Conservation (phyloP, 2,888 invertebrate genomes). For the Atethmia centrago region DNA sequence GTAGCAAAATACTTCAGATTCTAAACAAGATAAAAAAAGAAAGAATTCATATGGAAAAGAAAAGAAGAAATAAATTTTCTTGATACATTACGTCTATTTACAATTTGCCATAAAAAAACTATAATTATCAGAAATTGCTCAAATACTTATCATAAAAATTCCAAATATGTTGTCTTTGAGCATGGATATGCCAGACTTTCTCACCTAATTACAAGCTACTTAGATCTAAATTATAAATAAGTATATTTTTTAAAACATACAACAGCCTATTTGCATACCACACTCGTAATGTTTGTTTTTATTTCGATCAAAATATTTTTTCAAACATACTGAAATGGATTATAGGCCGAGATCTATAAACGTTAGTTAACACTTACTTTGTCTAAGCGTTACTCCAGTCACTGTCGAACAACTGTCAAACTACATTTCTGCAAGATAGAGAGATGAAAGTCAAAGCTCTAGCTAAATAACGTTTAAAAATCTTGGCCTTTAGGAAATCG, state of each 20-base stretch:
- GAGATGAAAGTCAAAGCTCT: neutral
- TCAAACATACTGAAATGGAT: neutral
- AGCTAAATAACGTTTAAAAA: neutral
- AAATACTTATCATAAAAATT: conserved; percentile 32
- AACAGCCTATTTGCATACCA: conserved; percentile 7
- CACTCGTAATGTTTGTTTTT: conserved; percentile 15
- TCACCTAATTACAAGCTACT: conserved; percentile 58
- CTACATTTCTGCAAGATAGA: neutral
- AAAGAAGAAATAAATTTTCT: conserved; percentile 44
- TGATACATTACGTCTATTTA: conserved; percentile 57
- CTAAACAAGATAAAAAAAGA: conserved; percentile 22
- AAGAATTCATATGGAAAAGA: conserved; percentile 37
- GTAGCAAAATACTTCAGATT: conserved; percentile 16
- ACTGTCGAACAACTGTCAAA: neutral
- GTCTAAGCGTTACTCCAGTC: neutral
- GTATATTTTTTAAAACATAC: conserved; percentile 64
- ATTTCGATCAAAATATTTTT: neutral
- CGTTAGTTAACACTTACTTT: neutral
- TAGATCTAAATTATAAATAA: conserved; percentile 67
- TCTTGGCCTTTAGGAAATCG: neutral
- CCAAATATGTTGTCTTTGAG: conserved; percentile 60
- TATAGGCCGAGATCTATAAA: neutral
- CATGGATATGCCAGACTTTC: conserved; percentile 56
- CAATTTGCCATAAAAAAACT: conserved; percentile 60
- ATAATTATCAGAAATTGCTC: conserved; percentile 47